phyloP scores from a whole-genome alignment of 2,797 vertebrate genomes.

The Syngnathus acus region DNA sequence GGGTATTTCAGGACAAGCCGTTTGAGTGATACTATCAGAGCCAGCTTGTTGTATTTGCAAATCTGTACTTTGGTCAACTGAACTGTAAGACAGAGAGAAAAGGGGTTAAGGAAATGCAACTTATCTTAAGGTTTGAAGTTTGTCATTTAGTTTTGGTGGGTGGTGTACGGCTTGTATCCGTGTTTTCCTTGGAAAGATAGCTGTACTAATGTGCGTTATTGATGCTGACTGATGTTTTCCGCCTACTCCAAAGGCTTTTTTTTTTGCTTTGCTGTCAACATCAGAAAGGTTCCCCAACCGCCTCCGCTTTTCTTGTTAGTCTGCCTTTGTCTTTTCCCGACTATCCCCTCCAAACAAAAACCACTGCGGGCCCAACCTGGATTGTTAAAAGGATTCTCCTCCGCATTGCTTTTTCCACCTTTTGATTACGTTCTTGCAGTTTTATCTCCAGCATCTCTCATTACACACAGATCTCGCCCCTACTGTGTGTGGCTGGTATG shows the following conservation, averaged over 20 bases:
- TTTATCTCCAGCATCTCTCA: slow-evolving; percentile 17
- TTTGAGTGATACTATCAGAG: too few species aligned
- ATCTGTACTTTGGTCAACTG: neutral
- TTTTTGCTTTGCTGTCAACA: slow-evolving; percentile 38
- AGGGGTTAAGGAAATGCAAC: neutral
- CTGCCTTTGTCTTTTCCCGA: slow-evolving; percentile 43
- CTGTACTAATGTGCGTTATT: slow-evolving; percentile 14
- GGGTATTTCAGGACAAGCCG: too few species aligned
- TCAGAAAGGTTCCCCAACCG: slow-evolving; percentile 23
- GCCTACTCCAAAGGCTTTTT: slow-evolving; percentile 30
- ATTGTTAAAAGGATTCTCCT: neutral
- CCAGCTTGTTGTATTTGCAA: too few species aligned
- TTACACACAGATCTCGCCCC: slow-evolving; percentile 22
- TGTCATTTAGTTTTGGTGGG: neutral
- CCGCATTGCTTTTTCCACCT: neutral
- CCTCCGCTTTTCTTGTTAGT: slow-evolving; percentile 11
- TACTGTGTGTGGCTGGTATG: slow-evolving; percentile 55
- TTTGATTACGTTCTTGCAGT: slow-evolving; percentile 1
- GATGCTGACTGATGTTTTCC: slow-evolving; percentile 40
- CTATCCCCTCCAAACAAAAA: slow-evolving; percentile 7
- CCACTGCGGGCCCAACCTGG: slow-evolving; percentile 6
- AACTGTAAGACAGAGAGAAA: neutral
- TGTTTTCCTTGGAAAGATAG: slow-evolving; percentile 3
- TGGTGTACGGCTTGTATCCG: neutral
- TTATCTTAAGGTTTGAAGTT: neutral